Percentiles rank a stretch among this genome's conserved stretches.
Evolutionary conservation across 2,797 vertebrate species (phyloP).

Genomic region (Selene dorsalis): DNA sequence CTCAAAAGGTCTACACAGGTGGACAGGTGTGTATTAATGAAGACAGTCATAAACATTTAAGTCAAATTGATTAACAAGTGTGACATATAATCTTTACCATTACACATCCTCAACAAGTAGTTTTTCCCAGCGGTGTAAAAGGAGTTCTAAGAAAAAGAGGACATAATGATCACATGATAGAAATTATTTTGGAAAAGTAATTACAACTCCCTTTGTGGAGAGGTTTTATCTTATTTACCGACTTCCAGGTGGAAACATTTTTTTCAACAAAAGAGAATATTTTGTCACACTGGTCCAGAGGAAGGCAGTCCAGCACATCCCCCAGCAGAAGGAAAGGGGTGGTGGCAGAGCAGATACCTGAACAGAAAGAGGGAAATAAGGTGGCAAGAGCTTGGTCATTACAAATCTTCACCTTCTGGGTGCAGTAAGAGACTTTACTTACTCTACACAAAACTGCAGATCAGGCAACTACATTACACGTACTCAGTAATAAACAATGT

Average conservation of each 20-base stretch:
- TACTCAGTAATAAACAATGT: not conserved
- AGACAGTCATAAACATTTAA: not conserved
- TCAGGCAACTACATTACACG: not conserved
- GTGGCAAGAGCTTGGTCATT: not conserved
- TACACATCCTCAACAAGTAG: constrained; percentile 98
- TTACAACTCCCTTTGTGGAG: not conserved
- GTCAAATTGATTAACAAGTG: not conserved
- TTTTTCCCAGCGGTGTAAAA: constrained; percentile 99
- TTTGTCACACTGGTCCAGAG: constrained; percentile 95
- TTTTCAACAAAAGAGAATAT: constrained; percentile 99
- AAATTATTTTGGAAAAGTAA: not conserved
- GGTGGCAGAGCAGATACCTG: constrained; percentile 96
- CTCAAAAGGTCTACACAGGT: constrained; percentile 90
- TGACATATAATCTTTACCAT: constrained; percentile 85
- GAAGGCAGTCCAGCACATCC: constrained; percentile 97
- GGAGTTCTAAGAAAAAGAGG: constrained; percentile 86
- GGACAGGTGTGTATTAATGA: constrained; percentile 12
- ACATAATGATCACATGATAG: not conserved
- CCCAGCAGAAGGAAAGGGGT: constrained; percentile 95
- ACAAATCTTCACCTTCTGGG: not conserved
- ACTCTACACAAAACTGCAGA: not conserved
- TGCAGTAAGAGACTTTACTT: not conserved
- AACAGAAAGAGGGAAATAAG: not conserved
- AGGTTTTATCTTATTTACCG: constrained; percentile 80
- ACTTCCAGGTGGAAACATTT: constrained; percentile 98